Evolutionary conservation across 2,797 vertebrate genomes (phyloP), one percentile per base, ranked within the genome.

Genomic region (Clarias platycephalus): DNA sequence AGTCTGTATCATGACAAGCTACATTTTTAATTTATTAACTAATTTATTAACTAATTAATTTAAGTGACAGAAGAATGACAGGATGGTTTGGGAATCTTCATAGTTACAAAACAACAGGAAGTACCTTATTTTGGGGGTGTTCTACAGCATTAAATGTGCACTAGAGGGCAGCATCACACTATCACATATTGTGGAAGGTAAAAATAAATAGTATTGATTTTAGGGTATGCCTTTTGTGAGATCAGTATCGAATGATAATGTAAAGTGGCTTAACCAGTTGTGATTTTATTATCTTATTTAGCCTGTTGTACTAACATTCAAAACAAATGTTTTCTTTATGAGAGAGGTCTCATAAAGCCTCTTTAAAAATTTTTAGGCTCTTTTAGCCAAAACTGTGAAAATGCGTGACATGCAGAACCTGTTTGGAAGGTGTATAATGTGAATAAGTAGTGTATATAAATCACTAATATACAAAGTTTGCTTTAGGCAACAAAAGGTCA

Each of bases 101-200:
- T 53, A 53, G 44, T 0, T 26, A 5, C n/a, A 13, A 28, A 26
- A 6, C 4, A 22, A 60, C 18, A 60, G 55, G 55, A 37, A 37
- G 31, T 37, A 58, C 24, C 26, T 57, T 26, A 15, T 72, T 75
- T 55, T 57, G 16, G 55, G 26, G 26, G 20, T 55, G 49, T 75
- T 20, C 15, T 26, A 20, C 28, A 77, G 28, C 9, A 77, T 60
- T 15, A 37, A 77, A 60, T 62, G 20, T 40, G 1, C 75, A 78
- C 75, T 62, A 78, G 57, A 78, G 57, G 75, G 57, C 75, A 78
- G 57, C 75, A 78, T 40, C 1, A 60, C 20, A 60, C 31, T 15
- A 5, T 22, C 1, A 34, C 3, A 31, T 20, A 13, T 26, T 28
- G n/a, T 28, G 15, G 70, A 75, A 22, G 16, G 64, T 49, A 49